Percentiles rank a stretch among this genome's conserved stretches.
Evolutionary conservation across 2,888 invertebrate species (phyloP).

Genomic region (Epinotia brunnichana): DNA sequence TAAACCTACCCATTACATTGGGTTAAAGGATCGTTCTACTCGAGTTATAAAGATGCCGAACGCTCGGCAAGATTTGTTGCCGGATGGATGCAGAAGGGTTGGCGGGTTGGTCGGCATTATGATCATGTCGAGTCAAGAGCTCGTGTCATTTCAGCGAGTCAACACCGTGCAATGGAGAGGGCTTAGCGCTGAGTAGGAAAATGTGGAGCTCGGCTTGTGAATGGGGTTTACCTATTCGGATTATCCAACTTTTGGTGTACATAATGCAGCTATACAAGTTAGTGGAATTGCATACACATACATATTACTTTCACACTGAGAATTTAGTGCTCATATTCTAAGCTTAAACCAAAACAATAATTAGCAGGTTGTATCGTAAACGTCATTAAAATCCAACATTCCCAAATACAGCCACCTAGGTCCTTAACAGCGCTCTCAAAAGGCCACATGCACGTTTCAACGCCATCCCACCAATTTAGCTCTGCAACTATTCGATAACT

Average conservation of each 20-base stretch:
- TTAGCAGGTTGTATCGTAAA: slow-evolving; percentile 46
- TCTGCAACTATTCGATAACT: background rate
- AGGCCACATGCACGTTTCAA: slow-evolving; percentile 56
- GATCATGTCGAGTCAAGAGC: slow-evolving; percentile 80
- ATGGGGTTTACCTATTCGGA: slow-evolving; percentile 48
- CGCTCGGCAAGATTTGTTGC: slow-evolving; percentile 79
- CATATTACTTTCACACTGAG: background rate
- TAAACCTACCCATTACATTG: slow-evolving; percentile 83
- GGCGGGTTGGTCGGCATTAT: slow-evolving; percentile 75
- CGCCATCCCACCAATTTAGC: slow-evolving; percentile 38
- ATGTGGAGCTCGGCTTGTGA: slow-evolving; percentile 67
- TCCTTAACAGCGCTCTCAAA: slow-evolving; percentile 58
- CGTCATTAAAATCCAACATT: slow-evolving; percentile 54
- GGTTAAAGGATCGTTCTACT: slow-evolving; percentile 81
- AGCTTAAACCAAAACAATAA: slow-evolving; percentile 42
- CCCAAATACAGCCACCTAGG: slow-evolving; percentile 52
- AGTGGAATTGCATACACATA: background rate
- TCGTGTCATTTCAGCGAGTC: slow-evolving; percentile 80
- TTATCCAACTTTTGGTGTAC: slow-evolving; percentile 32
- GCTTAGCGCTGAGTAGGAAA: slow-evolving; percentile 67
- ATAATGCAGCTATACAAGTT: slow-evolving; percentile 22
- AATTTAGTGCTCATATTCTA: background rate
- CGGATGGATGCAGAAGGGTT: slow-evolving; percentile 82
- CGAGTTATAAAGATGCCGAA: slow-evolving; percentile 82
- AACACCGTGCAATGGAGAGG: slow-evolving; percentile 79